Percentiles rank a stretch among this genome's conserved stretches.
phyloP scores from a whole-genome alignment of 2,113 vertebrate species.

The Psephotus haematonotus region DNA sequence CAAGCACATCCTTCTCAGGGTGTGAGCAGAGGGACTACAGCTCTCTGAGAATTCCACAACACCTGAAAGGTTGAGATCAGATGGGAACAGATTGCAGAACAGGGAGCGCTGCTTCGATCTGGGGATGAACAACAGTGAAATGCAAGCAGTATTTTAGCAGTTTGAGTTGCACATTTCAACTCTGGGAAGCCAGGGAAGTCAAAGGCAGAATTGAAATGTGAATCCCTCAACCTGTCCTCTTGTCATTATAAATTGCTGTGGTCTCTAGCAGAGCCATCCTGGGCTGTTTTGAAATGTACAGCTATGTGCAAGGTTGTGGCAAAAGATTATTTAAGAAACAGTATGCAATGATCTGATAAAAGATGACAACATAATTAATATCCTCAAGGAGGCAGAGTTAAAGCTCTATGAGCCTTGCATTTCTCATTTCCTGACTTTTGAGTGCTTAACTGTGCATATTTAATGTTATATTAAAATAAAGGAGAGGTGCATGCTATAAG shows the following conservation, averaged over 20 bases:
- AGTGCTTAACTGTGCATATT: constrained; percentile 69
- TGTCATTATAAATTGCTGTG: neutral
- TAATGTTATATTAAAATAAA: constrained; percentile 66
- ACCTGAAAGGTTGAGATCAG: neutral
- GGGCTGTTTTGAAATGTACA: neutral
- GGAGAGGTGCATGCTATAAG: neutral
- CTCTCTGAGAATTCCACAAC: neutral
- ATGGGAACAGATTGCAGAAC: neutral
- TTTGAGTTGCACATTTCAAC: neutral
- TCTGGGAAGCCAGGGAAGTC: neutral
- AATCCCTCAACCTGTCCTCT: neutral
- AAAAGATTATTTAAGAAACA: constrained; percentile 56
- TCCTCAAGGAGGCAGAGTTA: constrained; percentile 62
- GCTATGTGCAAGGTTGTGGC: constrained; percentile 1
- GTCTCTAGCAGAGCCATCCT: neutral
- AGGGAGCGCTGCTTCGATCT: neutral
- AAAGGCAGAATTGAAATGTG: neutral
- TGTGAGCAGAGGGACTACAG: neutral
- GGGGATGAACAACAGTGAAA: neutral
- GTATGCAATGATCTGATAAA: constrained; percentile 62
- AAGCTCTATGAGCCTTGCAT: constrained; percentile 62
- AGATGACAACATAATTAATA: constrained; percentile 69
- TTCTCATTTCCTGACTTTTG: constrained; percentile 69
- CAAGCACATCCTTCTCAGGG: neutral
- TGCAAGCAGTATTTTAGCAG: neutral